Percentiles rank a stretch among this genome's conserved stretches.
These are phyloP conservation scores for Brachionus sp. DNA, from an alignment of 1,140 invertebrate species.

Conservation along the genomic window DNA sequence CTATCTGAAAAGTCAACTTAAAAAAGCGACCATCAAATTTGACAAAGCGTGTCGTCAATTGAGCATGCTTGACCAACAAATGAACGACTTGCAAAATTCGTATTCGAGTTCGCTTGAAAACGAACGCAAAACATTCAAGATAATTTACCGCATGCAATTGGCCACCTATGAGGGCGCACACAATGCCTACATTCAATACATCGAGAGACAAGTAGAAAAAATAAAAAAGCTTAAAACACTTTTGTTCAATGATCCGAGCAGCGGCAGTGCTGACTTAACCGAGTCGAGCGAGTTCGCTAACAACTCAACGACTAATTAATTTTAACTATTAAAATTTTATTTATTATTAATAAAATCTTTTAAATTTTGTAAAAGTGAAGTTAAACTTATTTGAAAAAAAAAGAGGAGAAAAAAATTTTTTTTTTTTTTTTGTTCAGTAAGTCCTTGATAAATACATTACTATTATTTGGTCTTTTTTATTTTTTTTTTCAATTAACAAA, in stretches of 20 bases:
- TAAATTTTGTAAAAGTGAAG: slow-evolving; percentile 4
- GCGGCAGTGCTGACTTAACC: background rate
- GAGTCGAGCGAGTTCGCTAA: background rate
- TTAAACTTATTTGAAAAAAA: background rate
- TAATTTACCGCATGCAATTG: slow-evolving; percentile 43
- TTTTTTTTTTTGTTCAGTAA: background rate
- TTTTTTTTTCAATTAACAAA: background rate
- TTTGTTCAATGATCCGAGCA: slow-evolving; percentile 37
- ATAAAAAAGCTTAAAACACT: slow-evolving; percentile 25
- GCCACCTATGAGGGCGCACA: slow-evolving; percentile 38
- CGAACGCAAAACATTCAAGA: slow-evolving; percentile 44
- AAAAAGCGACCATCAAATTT: slow-evolving; percentile 37
- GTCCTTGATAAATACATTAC: background rate
- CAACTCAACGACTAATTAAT: background rate
- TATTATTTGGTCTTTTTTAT: background rate
- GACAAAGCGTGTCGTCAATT: slow-evolving; percentile 41
- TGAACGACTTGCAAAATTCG: slow-evolving; percentile 41
- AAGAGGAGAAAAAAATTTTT: background rate
- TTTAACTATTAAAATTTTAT: background rate
- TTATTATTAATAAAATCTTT: background rate
- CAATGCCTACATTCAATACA: slow-evolving; percentile 42
- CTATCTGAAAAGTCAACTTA: background rate
- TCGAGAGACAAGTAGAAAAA: slow-evolving; percentile 41
- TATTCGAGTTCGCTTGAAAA: slow-evolving; percentile 24
- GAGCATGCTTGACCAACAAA: slow-evolving; percentile 28